Evolutionary conservation across 2,113 vertebrate genomes (phyloP), one percentile per base, ranked within the genome.

Genomic region (Xiphophorus couchianus): DNA sequence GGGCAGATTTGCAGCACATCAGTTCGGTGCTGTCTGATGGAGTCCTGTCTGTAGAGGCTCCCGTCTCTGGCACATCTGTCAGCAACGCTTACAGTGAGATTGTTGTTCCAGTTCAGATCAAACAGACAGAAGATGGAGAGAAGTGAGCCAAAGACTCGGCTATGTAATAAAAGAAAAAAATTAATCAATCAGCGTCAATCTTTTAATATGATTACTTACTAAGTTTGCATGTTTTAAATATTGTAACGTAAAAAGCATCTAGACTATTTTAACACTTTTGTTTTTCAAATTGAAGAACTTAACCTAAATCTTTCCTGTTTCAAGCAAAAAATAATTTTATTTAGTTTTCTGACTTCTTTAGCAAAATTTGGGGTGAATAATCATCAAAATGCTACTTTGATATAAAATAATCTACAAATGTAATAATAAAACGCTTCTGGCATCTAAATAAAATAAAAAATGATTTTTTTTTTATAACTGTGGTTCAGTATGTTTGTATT

Each of bases 91-190:
- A 48, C 63, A 78, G 60, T 1, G 92, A 94, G 74, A 67, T 94
- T 0, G 79, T 92, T 76, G 85, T 93, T 29, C 94, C 93, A 0
- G 88, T 94, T 73, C 92, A 94, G 87, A 90, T 86, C 69, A 88
- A 71, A 78, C 73, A 90, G 14, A 73, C 62, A 17, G 73, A 86
- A 67, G 87, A 89, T 0, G 42, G 17, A 11, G 76, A 88, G 71
- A 77, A 89, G 69, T 67, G 66, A 81, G 35, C 74, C 62, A 62
- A 58, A 63, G 25, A 62, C n/a, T 22, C 31, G n/a, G 25, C 48
- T 82, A 29, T 44, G 51, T 17, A 10, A 33, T 27, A 62, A 13
- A 54, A 62, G 13, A 10, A 29, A 62, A 62, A 70, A 28, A 0
- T 8, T 33, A 28, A 15, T 64, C 29, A 30, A 33, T 73, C 2